Percentiles rank a stretch among this genome's conserved stretches.
Conservation (phyloP, 2,888 invertebrate genomes). For the Cerastoderma edule region DNA sequence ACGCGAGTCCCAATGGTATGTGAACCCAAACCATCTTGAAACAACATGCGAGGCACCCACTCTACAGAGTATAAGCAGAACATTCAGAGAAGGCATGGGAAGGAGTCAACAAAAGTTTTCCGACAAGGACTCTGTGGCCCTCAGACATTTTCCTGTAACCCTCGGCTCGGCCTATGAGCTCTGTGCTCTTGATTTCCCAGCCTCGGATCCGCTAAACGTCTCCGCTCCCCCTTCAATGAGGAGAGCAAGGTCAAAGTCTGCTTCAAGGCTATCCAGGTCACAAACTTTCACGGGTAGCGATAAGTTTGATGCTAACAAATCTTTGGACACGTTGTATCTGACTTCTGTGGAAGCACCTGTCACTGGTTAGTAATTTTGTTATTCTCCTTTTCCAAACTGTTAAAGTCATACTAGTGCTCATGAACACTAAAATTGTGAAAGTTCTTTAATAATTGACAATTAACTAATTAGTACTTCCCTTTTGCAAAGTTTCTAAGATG, state of each 20-base stretch:
- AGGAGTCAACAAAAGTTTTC: constrained; percentile 32
- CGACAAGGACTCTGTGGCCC: constrained; percentile 50
- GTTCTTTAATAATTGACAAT: too few species aligned
- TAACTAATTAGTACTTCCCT: too few species aligned
- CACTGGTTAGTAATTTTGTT: constrained; percentile 52
- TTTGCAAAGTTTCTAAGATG: too few species aligned
- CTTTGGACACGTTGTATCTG: constrained; percentile 63
- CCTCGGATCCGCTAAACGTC: constrained; percentile 33
- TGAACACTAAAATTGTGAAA: too few species aligned
- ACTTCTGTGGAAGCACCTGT: constrained; percentile 63
- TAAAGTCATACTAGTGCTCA: too few species aligned
- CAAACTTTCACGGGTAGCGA: constrained; percentile 43
- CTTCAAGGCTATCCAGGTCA: constrained; percentile 34
- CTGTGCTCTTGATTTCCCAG: constrained; percentile 51
- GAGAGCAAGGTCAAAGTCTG: constrained; percentile 48
- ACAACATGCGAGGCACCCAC: constrained; percentile 53
- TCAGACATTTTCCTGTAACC: constrained; percentile 60
- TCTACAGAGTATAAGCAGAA: constrained; percentile 46
- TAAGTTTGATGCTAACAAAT: constrained; percentile 45
- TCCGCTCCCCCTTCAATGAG: constrained; percentile 52
- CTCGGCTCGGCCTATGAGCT: constrained; percentile 59
- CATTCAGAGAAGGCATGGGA: constrained; percentile 39
- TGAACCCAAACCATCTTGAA: constrained; percentile 54
- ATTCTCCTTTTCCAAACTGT: too few species aligned
- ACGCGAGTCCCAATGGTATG: constrained; percentile 56